phyloP scores from a whole-genome alignment of 2,888 invertebrate species.

The Calameuta pallipes region DNA sequence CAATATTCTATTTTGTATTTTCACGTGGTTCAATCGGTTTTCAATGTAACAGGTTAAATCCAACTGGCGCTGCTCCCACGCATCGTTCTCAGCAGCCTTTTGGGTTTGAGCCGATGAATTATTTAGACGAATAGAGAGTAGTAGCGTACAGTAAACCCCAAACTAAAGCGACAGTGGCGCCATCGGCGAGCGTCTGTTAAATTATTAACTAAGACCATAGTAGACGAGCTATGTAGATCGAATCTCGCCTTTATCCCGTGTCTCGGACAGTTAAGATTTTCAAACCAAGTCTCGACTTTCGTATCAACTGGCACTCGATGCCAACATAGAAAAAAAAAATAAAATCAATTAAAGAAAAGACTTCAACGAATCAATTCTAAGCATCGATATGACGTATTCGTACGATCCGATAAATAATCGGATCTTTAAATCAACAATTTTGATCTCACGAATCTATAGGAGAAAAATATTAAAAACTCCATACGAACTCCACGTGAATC shows the following conservation, averaged over 20 bases:
- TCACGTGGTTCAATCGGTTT: constrained; percentile 10
- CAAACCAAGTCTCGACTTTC: background rate
- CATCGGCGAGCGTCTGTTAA: background rate
- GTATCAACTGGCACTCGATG: background rate
- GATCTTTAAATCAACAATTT: background rate
- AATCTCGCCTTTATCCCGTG: background rate
- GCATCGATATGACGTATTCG: background rate
- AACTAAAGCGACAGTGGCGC: background rate
- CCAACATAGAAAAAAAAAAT: no score
- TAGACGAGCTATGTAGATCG: background rate
- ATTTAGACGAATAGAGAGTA: constrained; percentile 43
- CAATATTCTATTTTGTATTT: background rate
- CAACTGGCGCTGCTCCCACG: constrained; percentile 39
- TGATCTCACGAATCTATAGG: background rate
- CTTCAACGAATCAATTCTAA: background rate
- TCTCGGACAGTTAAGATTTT: background rate
- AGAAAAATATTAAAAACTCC: background rate
- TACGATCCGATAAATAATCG: background rate
- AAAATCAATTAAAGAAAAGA: no score
- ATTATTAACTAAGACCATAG: constrained; percentile 18
- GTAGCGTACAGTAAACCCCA: background rate
- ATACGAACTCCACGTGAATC: background rate
- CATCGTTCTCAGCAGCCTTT: constrained; percentile 18
- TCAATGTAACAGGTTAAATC: constrained; percentile 23
- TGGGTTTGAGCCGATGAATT: constrained; percentile 43